These are phyloP conservation scores for Isichthys henryi DNA, from an alignment of 2,113 vertebrate species.

Conservation along the genomic window DNA sequence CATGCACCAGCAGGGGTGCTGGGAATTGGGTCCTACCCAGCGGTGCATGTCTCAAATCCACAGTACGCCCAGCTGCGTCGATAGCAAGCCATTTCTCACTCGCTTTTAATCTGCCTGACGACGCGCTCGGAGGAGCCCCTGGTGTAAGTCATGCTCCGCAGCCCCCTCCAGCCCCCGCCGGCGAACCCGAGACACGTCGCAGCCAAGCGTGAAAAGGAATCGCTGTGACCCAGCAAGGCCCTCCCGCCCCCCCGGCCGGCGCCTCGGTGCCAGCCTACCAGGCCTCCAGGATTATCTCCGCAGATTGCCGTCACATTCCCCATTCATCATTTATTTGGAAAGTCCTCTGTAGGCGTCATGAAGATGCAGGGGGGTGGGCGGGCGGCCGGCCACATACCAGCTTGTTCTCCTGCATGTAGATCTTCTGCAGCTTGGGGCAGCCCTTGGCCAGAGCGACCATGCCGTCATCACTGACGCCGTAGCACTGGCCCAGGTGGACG, in stretches of 20 bases:
- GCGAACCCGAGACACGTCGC: neutral
- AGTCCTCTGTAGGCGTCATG: neutral
- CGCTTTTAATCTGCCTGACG: neutral
- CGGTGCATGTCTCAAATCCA: neutral
- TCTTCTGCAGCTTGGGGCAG: conserved; percentile 85
- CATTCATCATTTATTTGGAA: neutral
- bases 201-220: neutral
- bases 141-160: neutral
- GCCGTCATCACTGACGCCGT: conserved; percentile 91
- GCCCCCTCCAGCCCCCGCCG: neutral
- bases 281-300: neutral
- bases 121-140: neutral
- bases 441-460: conserved; percentile 88
- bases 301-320: neutral
- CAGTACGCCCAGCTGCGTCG: neutral
- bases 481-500: conserved; percentile 94
- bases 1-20: neutral
- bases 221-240: neutral
- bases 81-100: neutral
- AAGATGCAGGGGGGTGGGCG: neutral
- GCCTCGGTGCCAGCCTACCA: neutral
- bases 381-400: conserved; percentile 65
- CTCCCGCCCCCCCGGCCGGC: neutral
- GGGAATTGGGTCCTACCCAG: neutral
- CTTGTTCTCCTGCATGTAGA: conserved; percentile 99